phyloP scores from a whole-genome alignment of 1,140 invertebrate genomes.

The Drosophila ogumai region DNA sequence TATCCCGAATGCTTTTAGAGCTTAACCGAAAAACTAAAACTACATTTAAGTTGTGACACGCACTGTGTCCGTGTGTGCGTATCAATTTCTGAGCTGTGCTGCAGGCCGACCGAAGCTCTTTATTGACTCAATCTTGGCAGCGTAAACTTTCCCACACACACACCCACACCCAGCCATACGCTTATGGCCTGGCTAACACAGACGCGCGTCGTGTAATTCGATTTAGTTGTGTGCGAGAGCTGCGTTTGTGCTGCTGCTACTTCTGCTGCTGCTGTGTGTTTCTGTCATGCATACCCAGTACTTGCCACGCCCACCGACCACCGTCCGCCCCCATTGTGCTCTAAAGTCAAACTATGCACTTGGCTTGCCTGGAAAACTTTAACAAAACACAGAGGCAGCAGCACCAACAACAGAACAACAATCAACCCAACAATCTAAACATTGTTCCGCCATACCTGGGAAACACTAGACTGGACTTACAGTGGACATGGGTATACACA shows the following conservation, averaged over 20 bases:
- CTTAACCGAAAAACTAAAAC: constrained; percentile 22
- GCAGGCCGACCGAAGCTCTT: constrained; percentile 61
- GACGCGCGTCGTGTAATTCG: constrained; percentile 63
- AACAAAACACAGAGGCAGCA: constrained; percentile 50
- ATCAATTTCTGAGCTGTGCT: constrained; percentile 66
- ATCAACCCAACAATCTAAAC: constrained; percentile 46
- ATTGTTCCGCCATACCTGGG: constrained; percentile 33
- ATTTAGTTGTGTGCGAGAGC: constrained; percentile 54
- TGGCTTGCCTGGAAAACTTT: constrained; percentile 67
- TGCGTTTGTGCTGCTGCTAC: constrained; percentile 23
- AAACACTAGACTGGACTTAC: constrained; percentile 17
- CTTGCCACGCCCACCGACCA: constrained; percentile 20
- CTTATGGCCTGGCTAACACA: constrained; percentile 36
- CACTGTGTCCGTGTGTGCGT: constrained; percentile 47
- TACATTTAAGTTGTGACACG: constrained; percentile 31
- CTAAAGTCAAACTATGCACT: constrained; percentile 71
- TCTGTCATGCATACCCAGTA: constrained; percentile 63
- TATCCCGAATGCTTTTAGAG: constrained; percentile 6
- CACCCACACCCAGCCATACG: constrained; percentile 40
- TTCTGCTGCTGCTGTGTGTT: constrained; percentile 21
- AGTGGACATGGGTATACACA: constrained; percentile 1
- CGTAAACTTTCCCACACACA: constrained; percentile 68
- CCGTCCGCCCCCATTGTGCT: constrained; percentile 50
- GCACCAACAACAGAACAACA: constrained; percentile 32
- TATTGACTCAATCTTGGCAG: constrained; percentile 77